A percentile compares a stretch with the other conserved stretches of the same genome.
These are phyloP conservation scores for Actinernus sp. DNA, from an alignment of 92 coral and sea anemone species.

Conservation along the genomic window DNA sequence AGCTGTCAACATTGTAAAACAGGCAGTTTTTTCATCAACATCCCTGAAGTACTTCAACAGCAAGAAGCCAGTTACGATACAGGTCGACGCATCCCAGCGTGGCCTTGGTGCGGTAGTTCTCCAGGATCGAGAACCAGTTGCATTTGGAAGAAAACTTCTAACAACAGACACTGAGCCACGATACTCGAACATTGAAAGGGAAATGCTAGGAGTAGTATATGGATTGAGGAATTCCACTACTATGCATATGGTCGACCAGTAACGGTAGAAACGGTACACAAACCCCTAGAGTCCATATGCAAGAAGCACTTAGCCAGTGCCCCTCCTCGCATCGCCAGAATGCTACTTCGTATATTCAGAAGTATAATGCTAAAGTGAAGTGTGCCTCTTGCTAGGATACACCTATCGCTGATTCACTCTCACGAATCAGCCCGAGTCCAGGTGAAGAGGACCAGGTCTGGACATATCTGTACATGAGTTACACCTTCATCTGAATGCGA, in stretches of 20 bases:
- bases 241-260: slow-evolving; percentile 1
- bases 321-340: background rate
- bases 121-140: too few relatives aligned
- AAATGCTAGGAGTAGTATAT: too few relatives aligned
- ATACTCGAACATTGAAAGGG: too few relatives aligned
- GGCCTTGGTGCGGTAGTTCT: too few relatives aligned
- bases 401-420: too few relatives aligned
- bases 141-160: background rate
- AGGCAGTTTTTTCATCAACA: background rate
- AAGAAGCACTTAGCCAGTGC: slow-evolving; percentile 3
- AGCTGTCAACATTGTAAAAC: background rate
- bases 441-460: slow-evolving; percentile 24
- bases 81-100: background rate
- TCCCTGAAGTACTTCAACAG: background rate
- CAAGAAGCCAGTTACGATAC: too few relatives aligned
- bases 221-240: background rate
- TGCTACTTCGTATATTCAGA: background rate
- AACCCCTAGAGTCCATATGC: too few relatives aligned
- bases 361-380: slow-evolving; percentile 3
- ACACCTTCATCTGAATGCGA: slow-evolving; percentile 56
- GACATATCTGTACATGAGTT: too few relatives aligned
- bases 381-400: too few relatives aligned
- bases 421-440: slow-evolving; percentile 48
- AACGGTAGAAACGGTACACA: too few relatives aligned
- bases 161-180: background rate